These are phyloP conservation scores for Bradypus variegatus DNA, from an alignment of 2,797 vertebrate genomes.

Conservation along the genomic window DNA sequence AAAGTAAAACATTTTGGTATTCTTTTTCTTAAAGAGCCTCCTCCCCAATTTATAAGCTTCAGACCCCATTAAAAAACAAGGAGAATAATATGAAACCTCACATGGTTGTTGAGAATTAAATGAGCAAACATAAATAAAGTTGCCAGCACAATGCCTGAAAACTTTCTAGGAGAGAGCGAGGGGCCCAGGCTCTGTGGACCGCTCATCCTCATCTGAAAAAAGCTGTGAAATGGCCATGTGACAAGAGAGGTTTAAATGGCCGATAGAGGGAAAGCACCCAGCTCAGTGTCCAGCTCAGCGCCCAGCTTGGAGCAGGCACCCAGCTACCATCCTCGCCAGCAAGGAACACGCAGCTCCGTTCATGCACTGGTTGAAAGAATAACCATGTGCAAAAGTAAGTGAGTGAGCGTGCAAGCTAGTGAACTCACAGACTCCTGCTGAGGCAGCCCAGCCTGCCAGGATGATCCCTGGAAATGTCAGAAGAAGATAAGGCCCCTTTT, in stretches of 20 bases:
- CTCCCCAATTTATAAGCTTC: neutral
- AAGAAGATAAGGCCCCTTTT: neutral
- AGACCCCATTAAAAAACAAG: neutral
- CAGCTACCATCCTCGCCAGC: neutral
- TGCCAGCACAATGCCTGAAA: neutral
- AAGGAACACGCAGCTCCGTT: neutral
- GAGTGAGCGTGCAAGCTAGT: neutral
- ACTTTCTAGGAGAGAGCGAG: fast-evolving
- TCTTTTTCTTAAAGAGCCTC: neutral
- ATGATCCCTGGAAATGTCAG: neutral
- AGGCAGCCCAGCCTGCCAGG: neutral
- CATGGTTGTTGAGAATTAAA: neutral
- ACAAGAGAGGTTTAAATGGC: fast-evolving
- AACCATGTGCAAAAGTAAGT: neutral
- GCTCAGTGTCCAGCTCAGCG: neutral
- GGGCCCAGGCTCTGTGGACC: neutral
- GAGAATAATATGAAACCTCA: neutral
- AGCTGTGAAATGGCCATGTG: neutral
- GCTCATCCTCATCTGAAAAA: neutral
- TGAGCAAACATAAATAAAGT: neutral
- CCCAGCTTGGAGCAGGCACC: fast-evolving
- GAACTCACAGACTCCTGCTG: fast-evolving
- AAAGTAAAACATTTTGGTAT: neutral
- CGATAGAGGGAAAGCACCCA: fast-evolving
- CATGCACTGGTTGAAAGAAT: too few relatives aligned